Evolutionary conservation across 2,113 vertebrate species (phyloP), one percentile per base, ranked within the genome.

Genomic region (Silurus asotus): DNA sequence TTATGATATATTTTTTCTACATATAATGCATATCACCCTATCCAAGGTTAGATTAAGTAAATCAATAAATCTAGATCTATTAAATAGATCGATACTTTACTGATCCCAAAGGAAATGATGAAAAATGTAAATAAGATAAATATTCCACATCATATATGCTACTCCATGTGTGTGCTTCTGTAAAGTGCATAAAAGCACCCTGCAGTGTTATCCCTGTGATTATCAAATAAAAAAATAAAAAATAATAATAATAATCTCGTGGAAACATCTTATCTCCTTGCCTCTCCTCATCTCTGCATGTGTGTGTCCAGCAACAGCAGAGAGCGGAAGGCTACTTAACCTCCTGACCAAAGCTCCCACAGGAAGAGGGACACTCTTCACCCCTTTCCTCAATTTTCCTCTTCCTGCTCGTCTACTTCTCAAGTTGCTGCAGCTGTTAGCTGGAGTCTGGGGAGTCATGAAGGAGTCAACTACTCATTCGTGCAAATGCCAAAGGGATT

Each of bases 361-460:
- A 77, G 80, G 81, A 82, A 76, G 78, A 74, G n/a, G 81, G 81
- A 82, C 25, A 53, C 49, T 51, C 56, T 59, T 58, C 11, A 23
- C n/a, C 28, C 15, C 49, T 72, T 49, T 59, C 72, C 28, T 74
- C 77, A 28, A 28, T 13, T 82, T 82, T 65, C 70, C 58, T 74
- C 45, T 76, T n/a, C 19, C n/a, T 23, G 59, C 82, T 70, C 55
- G 56, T 69, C n/a, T 6, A 86, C 82, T 80, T 92, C 92, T 92
- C 85, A 87, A 88, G 90, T 90, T 89, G 86, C 92, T 87, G 89
- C 92, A 92, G 91, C 92, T 91, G 92, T 94, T 89, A 87, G 84
- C 45, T 37, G 81, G 87, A 82, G n/a, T 65, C 88, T 87, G 82
- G 70, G 87, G 88, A 88, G 90, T 82, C 86, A 59, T 48, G 80